Base-by-base conservation (phyloP, 2,888 invertebrate species). In the Chromoteleia sp. region DNA sequence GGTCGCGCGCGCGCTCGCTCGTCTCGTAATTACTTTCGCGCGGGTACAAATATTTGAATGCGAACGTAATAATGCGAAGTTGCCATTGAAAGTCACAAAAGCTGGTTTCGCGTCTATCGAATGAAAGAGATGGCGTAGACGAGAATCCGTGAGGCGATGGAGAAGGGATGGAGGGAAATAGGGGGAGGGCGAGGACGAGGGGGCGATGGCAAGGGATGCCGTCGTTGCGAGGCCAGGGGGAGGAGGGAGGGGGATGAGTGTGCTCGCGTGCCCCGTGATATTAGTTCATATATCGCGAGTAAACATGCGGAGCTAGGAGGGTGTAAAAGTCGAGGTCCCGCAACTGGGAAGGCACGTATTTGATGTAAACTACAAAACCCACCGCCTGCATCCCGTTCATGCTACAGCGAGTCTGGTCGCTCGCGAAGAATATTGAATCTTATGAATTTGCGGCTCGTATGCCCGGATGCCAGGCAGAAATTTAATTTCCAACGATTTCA, bases 381-480 rank as follows among this genome's bases (percentile, higher is more conserved):
- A 58, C 77, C 70, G 83, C 65, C 59, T 56, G 59, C 65, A 79
- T 79, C 73, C 65, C 75, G 45, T 21, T 58, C 74, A 54, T 70
- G 12, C 59, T 71, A 52, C 56, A 74, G 79, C 74, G 65, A 71
- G 73, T 58, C 58, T 67, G 82, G 83, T 84, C 76, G 84, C 83
- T 82, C 74, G 73, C 84, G 84, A 85, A 85, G 88, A 88, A 90
- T 91, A 90, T 91, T 90, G 89, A 90, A 91, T 91, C 89, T 91
- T 91, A 91, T 90, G 89, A 90, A 90, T 90, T 89, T 88, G 87
- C 86, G 88, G 86, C 83, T 82, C 83, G 68, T 76, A 63, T 78
- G 82, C 73, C 68, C 73, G 58, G 63, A 68, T 83, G 70, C 79
- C 83, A 84, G 83, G 84, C 85, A 88, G 87, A 89, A 91, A 90